Base-by-base conservation (phyloP, 1,140 invertebrate species). In the Hylyphantes graminicola region DNA sequence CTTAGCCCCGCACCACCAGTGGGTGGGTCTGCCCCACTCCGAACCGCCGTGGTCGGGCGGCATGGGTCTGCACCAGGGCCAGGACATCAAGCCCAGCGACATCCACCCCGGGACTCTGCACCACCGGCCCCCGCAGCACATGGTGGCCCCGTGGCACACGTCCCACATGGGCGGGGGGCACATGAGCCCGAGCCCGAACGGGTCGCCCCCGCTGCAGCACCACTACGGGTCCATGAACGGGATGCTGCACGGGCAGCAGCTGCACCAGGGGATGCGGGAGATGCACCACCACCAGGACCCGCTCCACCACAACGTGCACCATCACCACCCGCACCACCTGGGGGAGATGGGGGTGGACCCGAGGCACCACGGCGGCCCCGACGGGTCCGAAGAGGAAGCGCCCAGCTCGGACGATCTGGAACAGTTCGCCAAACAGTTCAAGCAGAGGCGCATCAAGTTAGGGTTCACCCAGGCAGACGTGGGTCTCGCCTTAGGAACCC, bases 341-440 rank as follows among this genome's bases (percentile, higher is more conserved):
- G 93, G 93, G 85, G 94, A 93, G 89, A 94, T 93, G 76, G 87
- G 87, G 53, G 55, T 85, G 74, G 82, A 85, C 50, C 82, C 73
- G 9, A 87, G 88, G 72, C 85, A 80, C 53, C 85, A 88, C 85
- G 35, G 35, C 35, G 35, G 35, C 35, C 78, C 84, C 57, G 87
- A 87, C 50, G 86, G 82, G 12, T 86, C 83, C 54, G 87, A 88
- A 73, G 87, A 98, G 89, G 96, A 97, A 90, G 94, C 96, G 57
- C 97, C 96, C 78, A 98, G 96, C n/a, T 97, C 96, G 64, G 98
- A 99, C 90, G 98, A 99, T 90, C 92, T 99, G 86, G 98, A 99
- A 91, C 95, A 96, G 73, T 99, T 99, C 90, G 98, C 98, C 85
- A 99, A 99, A 91, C 97, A 98, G 90, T 99, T 99, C 91, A 99